These are phyloP conservation scores for Lepilemur ruficaudatus DNA, from an alignment of 2,797 vertebrate species.

Conservation along the genomic window DNA sequence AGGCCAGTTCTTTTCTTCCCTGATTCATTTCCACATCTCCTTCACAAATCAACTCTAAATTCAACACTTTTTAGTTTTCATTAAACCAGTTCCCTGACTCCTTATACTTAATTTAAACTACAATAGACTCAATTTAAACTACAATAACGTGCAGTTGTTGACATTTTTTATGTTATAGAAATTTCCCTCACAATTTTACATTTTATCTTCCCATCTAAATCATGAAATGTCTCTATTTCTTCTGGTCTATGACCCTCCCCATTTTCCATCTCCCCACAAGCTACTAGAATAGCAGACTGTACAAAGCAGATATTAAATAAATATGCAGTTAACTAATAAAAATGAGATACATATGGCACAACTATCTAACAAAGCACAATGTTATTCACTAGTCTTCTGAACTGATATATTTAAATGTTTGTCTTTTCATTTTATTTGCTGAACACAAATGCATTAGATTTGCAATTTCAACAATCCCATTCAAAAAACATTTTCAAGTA, in stretches of 20 bases:
- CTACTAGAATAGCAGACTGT: neutral
- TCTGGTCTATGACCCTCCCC: neutral
- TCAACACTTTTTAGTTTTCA: neutral
- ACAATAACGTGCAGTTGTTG: neutral
- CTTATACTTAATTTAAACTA: constrained; percentile 27
- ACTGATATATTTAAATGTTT: neutral
- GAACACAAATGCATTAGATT: constrained; percentile 23
- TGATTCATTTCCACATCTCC: neutral
- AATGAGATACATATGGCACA: constrained; percentile 5
- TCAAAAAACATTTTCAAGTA: constrained; percentile 18
- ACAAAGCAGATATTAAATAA: neutral
- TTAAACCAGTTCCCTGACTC: neutral
- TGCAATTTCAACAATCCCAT: constrained; percentile 13
- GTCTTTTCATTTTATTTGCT: constrained; percentile 31
- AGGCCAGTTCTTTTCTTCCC: neutral
- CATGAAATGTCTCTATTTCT: neutral
- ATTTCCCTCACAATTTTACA: constrained; percentile 24
- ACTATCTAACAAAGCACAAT: constrained; percentile 44
- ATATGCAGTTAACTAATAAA: neutral
- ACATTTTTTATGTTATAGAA: neutral
- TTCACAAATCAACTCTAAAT: constrained; percentile 37
- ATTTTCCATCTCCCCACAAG: constrained; percentile 38
- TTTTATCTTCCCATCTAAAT: neutral
- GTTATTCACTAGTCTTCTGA: constrained; percentile 8
- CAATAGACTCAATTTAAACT: neutral